Base-by-base conservation (phyloP, 2,113 vertebrate species). In the human (Homo sapiens) region DNA sequence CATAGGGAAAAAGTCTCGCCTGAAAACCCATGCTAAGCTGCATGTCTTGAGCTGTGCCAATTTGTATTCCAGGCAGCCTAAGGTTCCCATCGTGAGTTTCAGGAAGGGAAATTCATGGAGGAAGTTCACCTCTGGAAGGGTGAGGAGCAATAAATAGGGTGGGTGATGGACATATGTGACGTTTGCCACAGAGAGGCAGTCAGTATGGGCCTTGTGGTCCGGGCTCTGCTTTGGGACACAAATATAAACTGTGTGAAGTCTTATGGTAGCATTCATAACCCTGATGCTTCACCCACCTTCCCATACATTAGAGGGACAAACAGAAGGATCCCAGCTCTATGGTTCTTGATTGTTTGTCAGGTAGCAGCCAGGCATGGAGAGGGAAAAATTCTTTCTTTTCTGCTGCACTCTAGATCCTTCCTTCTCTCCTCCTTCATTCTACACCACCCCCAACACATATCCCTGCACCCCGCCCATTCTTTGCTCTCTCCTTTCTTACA, bases 181-280 rank as follows among this genome's bases (percentile, higher is more conserved):
- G 17, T 97, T 87, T 96, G 30, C 59, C 80, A 17, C 84, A 86
- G 83, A 82, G 78, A 76, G 40, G 11, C 68, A 55, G 61, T 94
- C 14, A 55, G 73, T 93, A 17, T 75, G 84, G 55, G 66, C 27
- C 38, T 84, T 89, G 20, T 25, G 52, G 80, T 40, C 73, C 0
- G 27, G 43, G 7, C 61, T 79, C 81, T 73, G 20, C 76, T 52
- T n/a, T 89, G 38, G 17, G 32, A 73, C 55, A 43, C 43, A 43
- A 43, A 43, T 43, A 43, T 43, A 43, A 4, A 43, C 43, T 43
- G 43, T 43, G 43, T 43, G 43, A 43, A 43, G 43, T 43, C 43
- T 43, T 43, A 43, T 43, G 43, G 43, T 43, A 43, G 43, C 43
- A 43, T 43, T 43, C 43, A 43, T 43, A 43, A 43, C 43, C 43